Percentiles rank a stretch among this genome's conserved stretches.
These are phyloP conservation scores for Encarsia formosa DNA, from an alignment of 2,888 invertebrate species.

Conservation along the genomic window DNA sequence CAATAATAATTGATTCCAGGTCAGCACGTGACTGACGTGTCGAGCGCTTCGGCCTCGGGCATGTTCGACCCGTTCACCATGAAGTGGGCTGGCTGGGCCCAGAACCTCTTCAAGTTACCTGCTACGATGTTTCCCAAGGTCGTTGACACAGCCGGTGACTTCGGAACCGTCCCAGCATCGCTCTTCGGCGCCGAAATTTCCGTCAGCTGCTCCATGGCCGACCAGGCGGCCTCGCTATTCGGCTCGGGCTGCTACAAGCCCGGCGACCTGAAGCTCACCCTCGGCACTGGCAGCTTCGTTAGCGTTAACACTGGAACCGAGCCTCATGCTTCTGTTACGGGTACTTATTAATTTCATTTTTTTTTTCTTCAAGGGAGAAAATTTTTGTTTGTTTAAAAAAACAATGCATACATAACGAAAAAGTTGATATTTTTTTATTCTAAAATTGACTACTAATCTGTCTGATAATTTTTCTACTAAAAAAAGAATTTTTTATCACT, in stretches of 20 bases:
- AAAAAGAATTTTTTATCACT: no score
- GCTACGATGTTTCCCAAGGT: constrained; percentile 72
- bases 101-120: constrained; percentile 71
- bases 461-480: no score
- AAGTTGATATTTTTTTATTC: no score
- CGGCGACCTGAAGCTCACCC: constrained; percentile 80
- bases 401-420: no score
- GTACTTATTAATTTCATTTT: no score
- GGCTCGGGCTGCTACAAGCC: constrained; percentile 76
- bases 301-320: constrained; percentile 73
- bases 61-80: constrained; percentile 89
- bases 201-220: constrained; percentile 75
- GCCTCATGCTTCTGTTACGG: constrained; percentile 77
- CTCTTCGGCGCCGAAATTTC: constrained; percentile 76
- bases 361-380: no score
- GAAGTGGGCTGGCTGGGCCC: constrained; percentile 75
- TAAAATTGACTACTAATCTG: no score
- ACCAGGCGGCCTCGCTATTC: constrained; percentile 86
- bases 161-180: constrained; percentile 63
- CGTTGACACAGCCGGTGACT: constrained; percentile 71
- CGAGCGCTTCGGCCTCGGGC: constrained; percentile 87
- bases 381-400: no score
- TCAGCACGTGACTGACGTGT: constrained; percentile 79
- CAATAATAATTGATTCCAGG: constrained; percentile 30
- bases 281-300: constrained; percentile 90